Conservation (phyloP, 2,797 vertebrate species). For the Ceryle rudis region DNA sequence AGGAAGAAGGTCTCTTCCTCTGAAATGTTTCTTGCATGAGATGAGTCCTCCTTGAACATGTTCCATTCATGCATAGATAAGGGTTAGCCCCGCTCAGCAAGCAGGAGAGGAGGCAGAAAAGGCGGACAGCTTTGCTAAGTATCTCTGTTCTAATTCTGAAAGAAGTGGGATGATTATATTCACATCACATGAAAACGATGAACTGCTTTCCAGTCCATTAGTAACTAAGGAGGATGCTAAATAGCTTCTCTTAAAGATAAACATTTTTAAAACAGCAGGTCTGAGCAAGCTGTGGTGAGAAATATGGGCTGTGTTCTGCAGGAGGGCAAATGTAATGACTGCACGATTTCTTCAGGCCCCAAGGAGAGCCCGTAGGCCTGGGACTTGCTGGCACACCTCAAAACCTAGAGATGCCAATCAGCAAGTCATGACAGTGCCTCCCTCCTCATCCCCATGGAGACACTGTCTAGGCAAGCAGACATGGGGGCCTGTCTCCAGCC, state of each 20-base stretch:
- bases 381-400: constrained; percentile 17
- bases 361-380: background rate
- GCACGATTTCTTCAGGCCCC: background rate
- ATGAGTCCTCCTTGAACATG: background rate
- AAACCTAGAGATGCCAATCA: background rate
- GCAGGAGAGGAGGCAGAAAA: constrained; percentile 41
- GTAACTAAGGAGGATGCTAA: constrained; percentile 76
- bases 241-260: constrained; percentile 73
- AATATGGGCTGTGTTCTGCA: constrained; percentile 49
- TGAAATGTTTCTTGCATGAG: background rate
- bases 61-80: background rate
- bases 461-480: background rate
- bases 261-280: constrained; percentile 71
- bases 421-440: background rate
- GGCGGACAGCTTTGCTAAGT: constrained; percentile 46
- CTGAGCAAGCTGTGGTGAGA: constrained; percentile 63
- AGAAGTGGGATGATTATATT: constrained; percentile 73
- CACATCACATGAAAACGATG: constrained; percentile 71
- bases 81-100: constrained; percentile 35
- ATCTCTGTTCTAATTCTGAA: constrained; percentile 63
- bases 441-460: background rate
- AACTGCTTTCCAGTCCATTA: constrained; percentile 76
- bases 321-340: constrained; percentile 52
- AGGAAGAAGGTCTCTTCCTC: background rate
- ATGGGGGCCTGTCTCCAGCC: background rate